These are phyloP conservation scores for Perizoma affinitatum DNA, from an alignment of 2,888 invertebrate genomes.

Conservation along the genomic window DNA sequence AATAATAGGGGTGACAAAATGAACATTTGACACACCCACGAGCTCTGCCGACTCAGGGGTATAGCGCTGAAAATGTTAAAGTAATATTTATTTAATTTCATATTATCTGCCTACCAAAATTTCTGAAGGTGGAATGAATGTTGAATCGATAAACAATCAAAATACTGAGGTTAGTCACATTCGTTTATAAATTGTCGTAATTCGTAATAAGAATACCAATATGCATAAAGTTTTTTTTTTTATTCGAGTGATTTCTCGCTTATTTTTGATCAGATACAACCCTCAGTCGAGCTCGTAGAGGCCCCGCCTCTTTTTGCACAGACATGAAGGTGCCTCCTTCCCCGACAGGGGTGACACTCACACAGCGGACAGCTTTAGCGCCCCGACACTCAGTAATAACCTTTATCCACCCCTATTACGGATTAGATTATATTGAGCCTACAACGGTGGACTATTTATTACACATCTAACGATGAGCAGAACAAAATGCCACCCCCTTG, in stretches of 20 bases:
- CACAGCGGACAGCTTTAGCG: slow-evolving; percentile 30
- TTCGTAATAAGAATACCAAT: too few species aligned
- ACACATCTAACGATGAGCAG: slow-evolving; percentile 38
- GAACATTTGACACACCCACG: slow-evolving; percentile 17
- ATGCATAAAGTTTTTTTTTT: too few species aligned
- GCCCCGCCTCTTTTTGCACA: slow-evolving; percentile 59
- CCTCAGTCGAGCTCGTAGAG: slow-evolving; percentile 24
- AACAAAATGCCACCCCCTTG: slow-evolving; percentile 53
- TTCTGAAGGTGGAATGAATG: too few species aligned
- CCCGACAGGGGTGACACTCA: slow-evolving; percentile 43
- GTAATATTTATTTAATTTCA: too few species aligned
- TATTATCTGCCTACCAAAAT: too few species aligned
- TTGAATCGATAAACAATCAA: too few species aligned
- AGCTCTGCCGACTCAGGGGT: slow-evolving; percentile 1
- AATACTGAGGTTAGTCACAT: too few species aligned
- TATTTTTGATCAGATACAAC: slow-evolving; percentile 13
- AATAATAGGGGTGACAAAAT: slow-evolving; percentile 38
- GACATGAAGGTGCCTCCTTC: slow-evolving; percentile 62
- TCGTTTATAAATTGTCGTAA: too few species aligned
- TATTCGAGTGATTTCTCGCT: too few species aligned
- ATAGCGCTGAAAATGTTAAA: slow-evolving; percentile 7
- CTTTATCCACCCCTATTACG: slow-evolving; percentile 43
- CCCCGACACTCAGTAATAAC: slow-evolving; percentile 39
- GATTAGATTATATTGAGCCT: slow-evolving; percentile 23
- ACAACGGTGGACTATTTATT: slow-evolving; percentile 14